Evolutionary conservation across 2,797 vertebrate species (phyloP), one percentile per base, ranked within the genome.

Genomic region (Karalla daura): DNA sequence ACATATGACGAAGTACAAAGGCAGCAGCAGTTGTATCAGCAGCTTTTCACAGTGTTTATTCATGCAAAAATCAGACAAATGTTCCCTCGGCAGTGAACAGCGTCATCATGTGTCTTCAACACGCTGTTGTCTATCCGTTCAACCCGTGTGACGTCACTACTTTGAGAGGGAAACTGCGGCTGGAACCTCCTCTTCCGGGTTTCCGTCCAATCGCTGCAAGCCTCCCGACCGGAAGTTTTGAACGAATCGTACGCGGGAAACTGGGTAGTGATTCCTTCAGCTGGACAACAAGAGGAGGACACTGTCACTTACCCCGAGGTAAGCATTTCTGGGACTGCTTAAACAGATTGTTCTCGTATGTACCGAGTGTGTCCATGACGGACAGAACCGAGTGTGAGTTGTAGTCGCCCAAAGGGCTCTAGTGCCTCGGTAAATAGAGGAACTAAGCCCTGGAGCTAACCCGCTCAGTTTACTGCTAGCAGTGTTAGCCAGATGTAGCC

Each of bases 211-310:
- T 89, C 81, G 74, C 17, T 1, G 50, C 5, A 5, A 32, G 2
- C 1, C 3, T 3, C 17, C 15, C 2, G 4, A 56, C 77, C 89
- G 91, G 91, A 92, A 86, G 87, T 88, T 86, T 80, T 81, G 74
- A 76, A 71, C 10, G 55, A 78, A 58, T 20, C 8, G 12, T 84
- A 88, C 86, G 90, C 91, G 91, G 90, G 90, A 93, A 89, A 67
- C 14, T n/a, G n/a, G n/a, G n/a, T 8, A 30, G 15, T 24, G 13
- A 3, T 35, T 14, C 14, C 30, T 58, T 65, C 56, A 35, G 39
- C 45, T 21, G 65, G 33, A 70, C 61, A 35, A 36, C 60, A 53
- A 61, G 43, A 13, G 24, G 81, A 84, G 80, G 50, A 24, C 0
- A n/a, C 11, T 11, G 4, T 3, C 4, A 25, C 2, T 24, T 51